Conservation (phyloP, 2,113 vertebrate genomes). For the Apaloderma vittatum region DNA sequence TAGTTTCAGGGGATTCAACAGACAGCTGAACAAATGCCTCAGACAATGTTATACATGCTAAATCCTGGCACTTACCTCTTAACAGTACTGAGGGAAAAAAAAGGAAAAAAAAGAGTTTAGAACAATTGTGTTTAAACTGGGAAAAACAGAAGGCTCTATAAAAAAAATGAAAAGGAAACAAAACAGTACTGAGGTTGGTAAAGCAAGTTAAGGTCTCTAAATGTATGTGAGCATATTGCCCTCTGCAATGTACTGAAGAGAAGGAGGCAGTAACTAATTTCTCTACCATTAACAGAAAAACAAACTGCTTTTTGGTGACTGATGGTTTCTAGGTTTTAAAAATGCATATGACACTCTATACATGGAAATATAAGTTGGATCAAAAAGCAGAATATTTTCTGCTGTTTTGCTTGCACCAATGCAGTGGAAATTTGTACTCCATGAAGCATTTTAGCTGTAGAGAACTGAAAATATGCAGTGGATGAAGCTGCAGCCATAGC, state of each 20-base stretch:
- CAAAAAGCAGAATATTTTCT: background rate
- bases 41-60: constrained; percentile 75
- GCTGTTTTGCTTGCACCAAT: background rate
- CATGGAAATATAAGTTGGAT: background rate
- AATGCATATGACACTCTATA: background rate
- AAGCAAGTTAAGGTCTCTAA: constrained; percentile 14
- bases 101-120: constrained; percentile 62
- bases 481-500: constrained; percentile 53
- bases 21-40: constrained; percentile 80
- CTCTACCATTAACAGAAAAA: background rate
- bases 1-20: constrained; percentile 83
- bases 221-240: background rate
- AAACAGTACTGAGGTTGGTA: background rate
- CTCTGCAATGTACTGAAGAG: background rate
- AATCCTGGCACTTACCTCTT: constrained; percentile 63
- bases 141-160: constrained; percentile 10
- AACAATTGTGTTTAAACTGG: constrained; percentile 52
- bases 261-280: background rate
- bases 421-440: constrained; percentile 63
- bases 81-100: constrained; percentile 35
- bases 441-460: constrained; percentile 44
- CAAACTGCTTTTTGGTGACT: background rate
- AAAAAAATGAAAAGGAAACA: constrained; percentile 25
- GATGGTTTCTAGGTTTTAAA: background rate
- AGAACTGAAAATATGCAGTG: constrained; percentile 35